Evolutionary conservation across 2,797 vertebrate genomes (phyloP).

Genomic region (Gobionotothen gibberifrons): DNA sequence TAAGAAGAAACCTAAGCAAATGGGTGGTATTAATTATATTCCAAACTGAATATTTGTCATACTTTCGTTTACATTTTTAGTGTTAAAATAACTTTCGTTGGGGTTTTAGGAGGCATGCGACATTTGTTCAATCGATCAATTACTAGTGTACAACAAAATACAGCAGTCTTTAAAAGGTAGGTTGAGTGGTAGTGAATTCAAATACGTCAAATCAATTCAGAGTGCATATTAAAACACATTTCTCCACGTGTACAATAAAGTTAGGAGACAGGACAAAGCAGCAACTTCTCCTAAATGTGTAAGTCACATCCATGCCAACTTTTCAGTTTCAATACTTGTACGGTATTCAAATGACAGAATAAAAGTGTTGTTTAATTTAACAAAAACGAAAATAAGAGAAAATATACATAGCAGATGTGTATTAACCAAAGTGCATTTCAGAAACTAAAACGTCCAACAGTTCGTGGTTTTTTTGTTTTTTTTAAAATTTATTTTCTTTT

Average conservation of each 20-base stretch:
- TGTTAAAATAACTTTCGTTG: slow-evolving; percentile 55
- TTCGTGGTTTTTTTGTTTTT: slow-evolving; percentile 49
- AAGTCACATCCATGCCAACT: slow-evolving; percentile 76
- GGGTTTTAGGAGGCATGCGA: slow-evolving; percentile 73
- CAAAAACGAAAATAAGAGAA: slow-evolving; percentile 57
- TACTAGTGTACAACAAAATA: slow-evolving; percentile 70
- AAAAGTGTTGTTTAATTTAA: slow-evolving; percentile 82
- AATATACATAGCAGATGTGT: slow-evolving; percentile 76
- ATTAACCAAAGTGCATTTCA: slow-evolving; percentile 89
- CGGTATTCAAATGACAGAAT: slow-evolving; percentile 83
- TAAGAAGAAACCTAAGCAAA: slow-evolving; percentile 71
- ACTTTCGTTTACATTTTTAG: slow-evolving; percentile 35
- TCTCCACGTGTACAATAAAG: slow-evolving; percentile 64
- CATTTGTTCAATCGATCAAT: slow-evolving; percentile 65
- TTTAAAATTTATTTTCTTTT: slow-evolving; percentile 29
- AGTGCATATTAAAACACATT: slow-evolving; percentile 80
- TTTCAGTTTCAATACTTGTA: slow-evolving; percentile 88
- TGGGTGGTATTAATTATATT: slow-evolving; percentile 23
- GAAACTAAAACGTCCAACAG: slow-evolving; percentile 79
- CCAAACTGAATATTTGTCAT: slow-evolving; percentile 21
- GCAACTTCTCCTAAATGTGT: slow-evolving; percentile 77
- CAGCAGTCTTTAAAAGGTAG: slow-evolving; percentile 81
- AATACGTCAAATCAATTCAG: slow-evolving; percentile 74
- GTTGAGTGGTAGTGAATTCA: slow-evolving; percentile 74
- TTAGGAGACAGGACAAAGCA: slow-evolving; percentile 81